Evolutionary conservation across 2,797 vertebrate species (phyloP).

Genomic region (Danionella dracula): DNA sequence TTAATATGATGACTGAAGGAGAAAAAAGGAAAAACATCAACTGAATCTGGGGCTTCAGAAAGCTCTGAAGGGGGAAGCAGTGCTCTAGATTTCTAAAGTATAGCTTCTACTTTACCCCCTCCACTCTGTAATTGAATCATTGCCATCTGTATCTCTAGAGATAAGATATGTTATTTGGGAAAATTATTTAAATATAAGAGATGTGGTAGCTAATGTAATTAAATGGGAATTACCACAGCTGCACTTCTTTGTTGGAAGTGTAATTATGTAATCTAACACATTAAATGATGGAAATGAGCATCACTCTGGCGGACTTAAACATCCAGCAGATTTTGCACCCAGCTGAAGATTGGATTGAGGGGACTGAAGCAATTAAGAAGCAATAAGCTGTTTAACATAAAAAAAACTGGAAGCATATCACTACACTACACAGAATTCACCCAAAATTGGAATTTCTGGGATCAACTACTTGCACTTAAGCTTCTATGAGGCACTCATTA

Average conservation of each 20-base stretch:
- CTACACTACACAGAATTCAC: neutral
- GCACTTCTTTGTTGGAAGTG: conserved; percentile 65
- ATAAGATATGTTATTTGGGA: conserved; percentile 67
- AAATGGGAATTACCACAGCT: conserved; percentile 72
- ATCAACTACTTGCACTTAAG: too few relatives aligned
- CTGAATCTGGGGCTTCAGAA: conserved; percentile 28
- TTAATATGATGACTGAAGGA: conserved; percentile 31
- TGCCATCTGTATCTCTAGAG: conserved; percentile 66
- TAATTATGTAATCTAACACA: conserved; percentile 75
- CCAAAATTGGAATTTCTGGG: too few relatives aligned
- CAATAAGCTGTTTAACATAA: neutral
- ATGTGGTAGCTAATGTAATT: conserved; percentile 73
- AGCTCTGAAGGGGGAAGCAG: conserved; percentile 41
- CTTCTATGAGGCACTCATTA: too few relatives aligned
- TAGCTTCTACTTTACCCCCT: conserved; percentile 20
- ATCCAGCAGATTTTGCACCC: conserved; percentile 53
- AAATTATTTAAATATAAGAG: conserved; percentile 70
- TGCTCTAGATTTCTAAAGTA: conserved; percentile 31
- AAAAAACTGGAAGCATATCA: neutral
- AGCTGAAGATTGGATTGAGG: neutral
- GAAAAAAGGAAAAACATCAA: conserved; percentile 11
- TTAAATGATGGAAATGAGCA: conserved; percentile 72
- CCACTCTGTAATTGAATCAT: conserved; percentile 64
- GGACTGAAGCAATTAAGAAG: neutral
- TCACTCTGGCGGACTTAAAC: conserved; percentile 54